Evolutionary conservation across 2,797 vertebrate genomes (phyloP).

Genomic region (Argentina silus): DNA sequence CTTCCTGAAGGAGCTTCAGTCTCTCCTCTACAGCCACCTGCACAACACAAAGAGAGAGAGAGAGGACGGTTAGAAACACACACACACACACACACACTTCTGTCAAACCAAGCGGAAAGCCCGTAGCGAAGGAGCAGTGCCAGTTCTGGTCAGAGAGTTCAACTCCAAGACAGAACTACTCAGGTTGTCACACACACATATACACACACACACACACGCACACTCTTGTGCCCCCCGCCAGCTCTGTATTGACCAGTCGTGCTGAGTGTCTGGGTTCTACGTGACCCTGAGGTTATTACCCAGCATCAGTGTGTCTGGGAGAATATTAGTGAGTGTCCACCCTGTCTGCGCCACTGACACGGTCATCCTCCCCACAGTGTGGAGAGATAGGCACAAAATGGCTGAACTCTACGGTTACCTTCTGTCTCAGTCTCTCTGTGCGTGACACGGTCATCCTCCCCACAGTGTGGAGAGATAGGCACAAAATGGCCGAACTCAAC

Average conservation of each 20-base stretch:
- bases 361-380: background rate
- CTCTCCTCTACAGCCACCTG: slow-evolving; percentile 93
- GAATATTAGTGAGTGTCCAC: background rate
- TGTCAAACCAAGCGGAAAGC: no score
- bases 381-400: background rate
- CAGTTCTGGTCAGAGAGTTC: no score
- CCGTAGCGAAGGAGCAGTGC: no score
- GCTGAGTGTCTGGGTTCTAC: background rate
- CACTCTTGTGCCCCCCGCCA: background rate
- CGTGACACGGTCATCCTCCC: background rate
- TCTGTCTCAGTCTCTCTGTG: slow-evolving; percentile 9
- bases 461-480: background rate
- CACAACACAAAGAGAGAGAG: slow-evolving; percentile 16
- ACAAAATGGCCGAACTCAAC: background rate
- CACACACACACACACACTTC: slow-evolving; percentile 6
- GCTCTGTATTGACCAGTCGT: background rate
- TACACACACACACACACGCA: slow-evolving; percentile 2
- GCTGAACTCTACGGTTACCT: background rate
- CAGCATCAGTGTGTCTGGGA: background rate
- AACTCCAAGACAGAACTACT: no score
- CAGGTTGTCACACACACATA: slow-evolving; percentile 24
- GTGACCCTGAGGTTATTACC: background rate
- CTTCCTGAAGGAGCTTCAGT: slow-evolving; percentile 92
- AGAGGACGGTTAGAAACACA: slow-evolving; percentile 17
- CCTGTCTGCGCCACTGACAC: background rate